Evolutionary conservation across 2,113 vertebrate species (phyloP).

Genomic region (Bos indicus): DNA sequence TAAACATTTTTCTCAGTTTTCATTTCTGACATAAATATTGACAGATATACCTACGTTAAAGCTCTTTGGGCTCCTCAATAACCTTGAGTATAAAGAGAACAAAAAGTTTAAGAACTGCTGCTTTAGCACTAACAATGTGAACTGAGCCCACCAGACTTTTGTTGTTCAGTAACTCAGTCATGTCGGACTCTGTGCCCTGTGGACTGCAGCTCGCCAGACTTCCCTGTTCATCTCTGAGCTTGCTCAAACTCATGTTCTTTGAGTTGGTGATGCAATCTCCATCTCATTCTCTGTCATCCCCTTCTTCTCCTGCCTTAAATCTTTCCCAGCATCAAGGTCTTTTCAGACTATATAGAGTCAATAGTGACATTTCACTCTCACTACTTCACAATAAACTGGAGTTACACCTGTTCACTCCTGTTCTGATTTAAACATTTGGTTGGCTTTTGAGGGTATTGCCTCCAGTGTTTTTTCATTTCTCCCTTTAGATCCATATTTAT

Average conservation of each 20-base stretch:
- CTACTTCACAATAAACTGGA: background rate
- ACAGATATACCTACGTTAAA: background rate
- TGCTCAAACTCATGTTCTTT: background rate
- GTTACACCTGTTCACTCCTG: background rate
- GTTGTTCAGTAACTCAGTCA: background rate
- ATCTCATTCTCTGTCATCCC: background rate
- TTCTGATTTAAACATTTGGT: background rate
- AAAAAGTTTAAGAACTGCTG: background rate
- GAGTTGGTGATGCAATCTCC: background rate
- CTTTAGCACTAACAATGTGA: too few species aligned
- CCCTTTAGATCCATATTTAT: background rate
- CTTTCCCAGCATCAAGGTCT: background rate
- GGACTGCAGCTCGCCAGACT: background rate
- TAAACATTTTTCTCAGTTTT: background rate
- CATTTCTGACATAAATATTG: background rate
- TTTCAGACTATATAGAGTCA: background rate
- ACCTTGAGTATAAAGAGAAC: background rate
- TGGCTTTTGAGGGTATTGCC: background rate
- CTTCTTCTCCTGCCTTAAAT: background rate
- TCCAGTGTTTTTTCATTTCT: background rate
- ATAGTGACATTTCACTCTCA: background rate
- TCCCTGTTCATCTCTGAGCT: background rate
- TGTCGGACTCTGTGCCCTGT: background rate
- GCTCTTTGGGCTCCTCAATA: background rate
- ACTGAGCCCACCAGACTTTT: background rate